Conservation (phyloP, 1,140 invertebrate species). For the Scaptodrosophila lebanonensis region DNA sequence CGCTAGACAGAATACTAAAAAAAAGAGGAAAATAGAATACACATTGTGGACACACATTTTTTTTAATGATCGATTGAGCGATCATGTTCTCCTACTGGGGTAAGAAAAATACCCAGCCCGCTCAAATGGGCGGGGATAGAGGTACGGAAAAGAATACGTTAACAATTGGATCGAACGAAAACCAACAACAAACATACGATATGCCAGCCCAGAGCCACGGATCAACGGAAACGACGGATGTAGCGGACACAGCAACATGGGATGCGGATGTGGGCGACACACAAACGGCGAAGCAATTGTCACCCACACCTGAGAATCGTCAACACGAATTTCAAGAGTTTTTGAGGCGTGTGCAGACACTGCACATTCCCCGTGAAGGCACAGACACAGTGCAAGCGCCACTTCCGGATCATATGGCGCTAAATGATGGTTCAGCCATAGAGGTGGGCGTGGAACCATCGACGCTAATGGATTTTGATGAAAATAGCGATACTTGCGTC, state of each 20-base stretch:
- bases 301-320: constrained; percentile 7
- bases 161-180: background rate
- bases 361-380: constrained; percentile 40
- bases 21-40: too few relatives aligned
- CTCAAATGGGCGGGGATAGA: background rate
- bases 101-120: constrained; percentile 23
- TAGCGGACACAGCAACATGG: background rate
- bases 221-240: too few relatives aligned
- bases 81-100: constrained; percentile 60
- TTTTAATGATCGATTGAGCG: too few relatives aligned
- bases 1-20: too few relatives aligned
- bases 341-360: constrained; percentile 46
- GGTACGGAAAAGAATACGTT: background rate
- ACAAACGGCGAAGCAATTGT: background rate
- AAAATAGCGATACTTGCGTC: background rate
- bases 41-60: too few relatives aligned
- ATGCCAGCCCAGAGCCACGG: background rate
- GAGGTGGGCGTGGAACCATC: constrained; percentile 59
- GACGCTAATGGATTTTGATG: constrained; percentile 36
- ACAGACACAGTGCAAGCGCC: too few relatives aligned
- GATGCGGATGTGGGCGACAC: background rate
- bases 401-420: too few relatives aligned
- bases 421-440: constrained; percentile 19
- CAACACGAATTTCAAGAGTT: constrained; percentile 59
- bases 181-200: too few relatives aligned